A percentile compares a stretch with the other conserved stretches of the same genome.
These are phyloP conservation scores for Oligia strigilis DNA, from an alignment of 2,888 invertebrate species.

Conservation along the genomic window DNA sequence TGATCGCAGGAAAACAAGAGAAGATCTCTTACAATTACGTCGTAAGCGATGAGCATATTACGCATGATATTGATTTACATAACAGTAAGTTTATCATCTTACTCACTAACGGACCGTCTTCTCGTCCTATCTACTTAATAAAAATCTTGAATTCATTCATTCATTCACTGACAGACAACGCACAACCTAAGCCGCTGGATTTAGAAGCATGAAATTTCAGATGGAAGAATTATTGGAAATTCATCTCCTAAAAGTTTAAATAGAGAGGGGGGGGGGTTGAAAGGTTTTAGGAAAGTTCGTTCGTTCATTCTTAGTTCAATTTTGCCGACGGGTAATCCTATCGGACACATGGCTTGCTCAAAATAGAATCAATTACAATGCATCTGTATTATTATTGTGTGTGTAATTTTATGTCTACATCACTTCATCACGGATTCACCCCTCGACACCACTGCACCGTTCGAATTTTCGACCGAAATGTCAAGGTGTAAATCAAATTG, in stretches of 20 bases:
- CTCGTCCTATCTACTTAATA: neutral
- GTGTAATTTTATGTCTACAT: too few relatives aligned
- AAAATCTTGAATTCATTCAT: neutral
- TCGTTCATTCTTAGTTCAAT: neutral
- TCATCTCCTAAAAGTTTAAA: neutral
- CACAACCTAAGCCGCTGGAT: neutral
- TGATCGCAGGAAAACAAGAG: slow-evolving; percentile 11
- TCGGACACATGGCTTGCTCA: too few relatives aligned
- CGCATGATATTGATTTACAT: too few relatives aligned
- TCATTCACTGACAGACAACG: neutral
- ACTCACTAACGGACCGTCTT: neutral
- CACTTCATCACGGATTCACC: too few relatives aligned
- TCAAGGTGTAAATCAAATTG: neutral
- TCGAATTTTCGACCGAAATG: neutral
- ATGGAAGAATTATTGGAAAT: neutral
- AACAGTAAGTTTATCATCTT: neutral
- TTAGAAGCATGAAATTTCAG: neutral
- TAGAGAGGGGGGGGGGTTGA: neutral
- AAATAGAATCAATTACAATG: neutral
- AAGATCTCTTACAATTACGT: slow-evolving; percentile 12
- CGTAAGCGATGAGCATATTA: neutral
- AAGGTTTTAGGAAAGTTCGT: neutral
- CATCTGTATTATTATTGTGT: too few relatives aligned
- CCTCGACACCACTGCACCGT: neutral
- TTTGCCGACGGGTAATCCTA: neutral